Conservation (phyloP, 2,113 vertebrate species). For the Corythaixoides concolor region DNA sequence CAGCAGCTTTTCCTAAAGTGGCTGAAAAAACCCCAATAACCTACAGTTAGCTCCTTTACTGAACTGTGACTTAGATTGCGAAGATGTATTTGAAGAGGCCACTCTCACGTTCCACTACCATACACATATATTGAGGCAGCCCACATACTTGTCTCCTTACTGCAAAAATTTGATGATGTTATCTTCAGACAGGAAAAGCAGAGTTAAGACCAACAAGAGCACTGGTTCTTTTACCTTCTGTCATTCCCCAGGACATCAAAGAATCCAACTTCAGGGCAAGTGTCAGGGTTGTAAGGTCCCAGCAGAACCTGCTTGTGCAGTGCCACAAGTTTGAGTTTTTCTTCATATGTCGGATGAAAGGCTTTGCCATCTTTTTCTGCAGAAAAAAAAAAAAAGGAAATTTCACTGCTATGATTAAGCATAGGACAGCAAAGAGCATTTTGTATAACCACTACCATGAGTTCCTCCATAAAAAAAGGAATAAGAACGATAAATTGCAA, state of each 20-base stretch:
- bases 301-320: conserved; percentile 92
- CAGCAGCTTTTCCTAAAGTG: neutral
- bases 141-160: neutral
- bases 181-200: neutral
- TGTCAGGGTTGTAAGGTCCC: conserved; percentile 95
- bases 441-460: neutral
- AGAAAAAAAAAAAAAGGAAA: neutral
- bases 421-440: neutral
- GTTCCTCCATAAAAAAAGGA: neutral
- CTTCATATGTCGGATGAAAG: conserved; percentile 97
- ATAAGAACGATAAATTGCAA: neutral
- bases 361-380: conserved; percentile 98
- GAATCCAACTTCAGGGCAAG: conserved; percentile 95
- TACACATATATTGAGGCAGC: neutral
- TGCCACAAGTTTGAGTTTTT: conserved; percentile 94
- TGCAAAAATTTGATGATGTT: neutral
- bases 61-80: neutral
- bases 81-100: neutral
- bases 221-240: conserved; percentile 83
- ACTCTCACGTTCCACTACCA: neutral
- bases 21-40: neutral
- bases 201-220: neutral
- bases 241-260: conserved; percentile 98
- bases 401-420: neutral
- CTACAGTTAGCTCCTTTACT: neutral